Percentiles rank a stretch among this genome's conserved stretches.
These are phyloP conservation scores for Ormyrus thymus DNA, from an alignment of 2,888 invertebrate genomes.

Conservation along the genomic window DNA sequence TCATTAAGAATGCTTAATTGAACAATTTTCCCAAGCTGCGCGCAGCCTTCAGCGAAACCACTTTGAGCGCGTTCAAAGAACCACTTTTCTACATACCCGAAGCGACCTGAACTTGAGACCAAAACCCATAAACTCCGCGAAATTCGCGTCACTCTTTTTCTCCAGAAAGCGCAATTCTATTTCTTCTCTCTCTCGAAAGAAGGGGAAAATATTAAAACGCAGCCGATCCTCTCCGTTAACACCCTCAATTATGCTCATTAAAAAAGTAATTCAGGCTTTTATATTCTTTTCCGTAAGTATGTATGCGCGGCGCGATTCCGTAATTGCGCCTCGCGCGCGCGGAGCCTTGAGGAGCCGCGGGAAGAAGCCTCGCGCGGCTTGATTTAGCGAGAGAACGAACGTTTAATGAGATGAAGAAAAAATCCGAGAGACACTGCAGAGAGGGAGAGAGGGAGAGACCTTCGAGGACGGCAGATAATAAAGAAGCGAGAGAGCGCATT, in stretches of 20 bases:
- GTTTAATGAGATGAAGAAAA: slow-evolving; percentile 42
- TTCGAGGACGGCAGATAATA: slow-evolving; percentile 48
- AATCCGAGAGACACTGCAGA: background rate
- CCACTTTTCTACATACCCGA: background rate
- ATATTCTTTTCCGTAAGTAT: background rate
- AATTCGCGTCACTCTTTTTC: background rate
- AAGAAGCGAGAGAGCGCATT: slow-evolving; percentile 12
- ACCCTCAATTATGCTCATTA: slow-evolving; percentile 32
- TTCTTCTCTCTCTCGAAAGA: slow-evolving; percentile 5
- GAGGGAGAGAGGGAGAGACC: slow-evolving; percentile 14
- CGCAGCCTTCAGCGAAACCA: background rate
- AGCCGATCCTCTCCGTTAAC: slow-evolving; percentile 34
- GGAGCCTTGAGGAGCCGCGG: slow-evolving; percentile 34
- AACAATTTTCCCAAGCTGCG: background rate
- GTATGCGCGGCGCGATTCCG: slow-evolving; percentile 3
- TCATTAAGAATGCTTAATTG: background rate
- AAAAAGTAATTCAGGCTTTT: slow-evolving; percentile 39
- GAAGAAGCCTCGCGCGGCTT: slow-evolving; percentile 7
- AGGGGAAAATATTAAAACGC: slow-evolving; percentile 37
- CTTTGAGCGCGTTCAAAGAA: slow-evolving; percentile 10
- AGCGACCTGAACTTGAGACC: slow-evolving; percentile 10
- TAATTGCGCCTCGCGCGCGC: slow-evolving; percentile 18
- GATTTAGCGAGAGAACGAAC: slow-evolving; percentile 44
- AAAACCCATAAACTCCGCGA: background rate
- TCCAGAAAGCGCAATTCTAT: background rate